phyloP scores from a whole-genome alignment of 2,888 invertebrate species.

The Pteria penguin region DNA sequence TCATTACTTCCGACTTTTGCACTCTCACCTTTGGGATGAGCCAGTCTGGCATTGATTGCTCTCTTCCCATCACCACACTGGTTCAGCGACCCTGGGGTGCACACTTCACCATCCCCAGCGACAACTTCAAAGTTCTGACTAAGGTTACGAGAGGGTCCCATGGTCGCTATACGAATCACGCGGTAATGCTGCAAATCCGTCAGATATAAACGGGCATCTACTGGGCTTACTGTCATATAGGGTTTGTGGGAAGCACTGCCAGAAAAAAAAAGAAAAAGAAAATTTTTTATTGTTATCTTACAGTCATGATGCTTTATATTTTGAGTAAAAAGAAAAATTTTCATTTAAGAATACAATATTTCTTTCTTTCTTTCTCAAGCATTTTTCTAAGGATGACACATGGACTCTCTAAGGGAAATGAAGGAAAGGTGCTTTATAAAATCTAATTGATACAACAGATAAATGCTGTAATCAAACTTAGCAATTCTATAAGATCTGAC shows the following conservation, averaged over 20 bases:
- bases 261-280: conserved; percentile 81
- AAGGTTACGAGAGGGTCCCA: conserved; percentile 78
- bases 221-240: conserved; percentile 96
- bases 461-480: no score
- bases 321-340: no score
- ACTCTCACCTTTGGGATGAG: conserved; percentile 90
- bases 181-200: conserved; percentile 88
- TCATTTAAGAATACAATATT: no score
- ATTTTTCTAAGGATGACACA: no score
- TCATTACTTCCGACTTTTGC: no score
- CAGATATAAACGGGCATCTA: conserved; percentile 96
- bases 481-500: no score
- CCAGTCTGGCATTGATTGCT: conserved; percentile 93
- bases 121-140: conserved; percentile 92
- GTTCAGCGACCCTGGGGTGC: conserved; percentile 83
- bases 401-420: no score
- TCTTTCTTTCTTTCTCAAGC: no score
- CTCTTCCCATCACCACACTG: conserved; percentile 97
- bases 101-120: conserved; percentile 96
- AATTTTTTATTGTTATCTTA: no score
- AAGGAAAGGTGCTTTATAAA: no score
- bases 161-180: conserved; percentile 78
- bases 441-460: no score
- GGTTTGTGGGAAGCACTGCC: conserved; percentile 98
- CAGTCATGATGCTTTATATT: no score